Conservation (phyloP, 2,888 invertebrate species). For the Epinotia demarniana region DNA sequence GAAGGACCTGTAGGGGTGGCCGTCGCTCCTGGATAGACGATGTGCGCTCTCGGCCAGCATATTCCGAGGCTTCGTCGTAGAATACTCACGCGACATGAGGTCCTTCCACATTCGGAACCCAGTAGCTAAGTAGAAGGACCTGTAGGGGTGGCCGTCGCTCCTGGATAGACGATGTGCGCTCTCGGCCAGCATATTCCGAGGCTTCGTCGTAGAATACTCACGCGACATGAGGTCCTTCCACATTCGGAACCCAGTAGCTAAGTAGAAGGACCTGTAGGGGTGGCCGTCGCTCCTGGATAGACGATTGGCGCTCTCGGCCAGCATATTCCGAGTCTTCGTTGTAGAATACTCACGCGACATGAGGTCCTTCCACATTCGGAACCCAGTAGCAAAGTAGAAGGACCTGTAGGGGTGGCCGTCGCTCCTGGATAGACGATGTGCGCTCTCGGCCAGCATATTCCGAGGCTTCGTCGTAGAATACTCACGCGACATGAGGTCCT, state of each 20-base stretch:
- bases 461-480: constrained; percentile 73
- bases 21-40: constrained; percentile 85
- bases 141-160: constrained; percentile 79
- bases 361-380: constrained; percentile 91
- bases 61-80: too few species aligned
- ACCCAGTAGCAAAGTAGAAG: constrained; percentile 86
- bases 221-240: constrained; percentile 94
- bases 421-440: constrained; percentile 86
- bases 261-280: constrained; percentile 86
- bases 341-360: constrained; percentile 89
- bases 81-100: constrained; percentile 87
- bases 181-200: constrained; percentile 86
- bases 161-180: constrained; percentile 87
- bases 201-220: too few species aligned
- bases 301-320: constrained; percentile 90
- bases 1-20: constrained; percentile 81
- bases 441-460: constrained; percentile 89
- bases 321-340: constrained; percentile 65
- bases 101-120: constrained; percentile 89
- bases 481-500: constrained; percentile 96
- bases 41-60: constrained; percentile 88
- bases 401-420: constrained; percentile 88
- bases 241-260: constrained; percentile 85
- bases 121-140: constrained; percentile 88
- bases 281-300: constrained; percentile 83